phyloP scores from a whole-genome alignment of 92 coral and sea anemone species.

The Pocillopora grandis region DNA sequence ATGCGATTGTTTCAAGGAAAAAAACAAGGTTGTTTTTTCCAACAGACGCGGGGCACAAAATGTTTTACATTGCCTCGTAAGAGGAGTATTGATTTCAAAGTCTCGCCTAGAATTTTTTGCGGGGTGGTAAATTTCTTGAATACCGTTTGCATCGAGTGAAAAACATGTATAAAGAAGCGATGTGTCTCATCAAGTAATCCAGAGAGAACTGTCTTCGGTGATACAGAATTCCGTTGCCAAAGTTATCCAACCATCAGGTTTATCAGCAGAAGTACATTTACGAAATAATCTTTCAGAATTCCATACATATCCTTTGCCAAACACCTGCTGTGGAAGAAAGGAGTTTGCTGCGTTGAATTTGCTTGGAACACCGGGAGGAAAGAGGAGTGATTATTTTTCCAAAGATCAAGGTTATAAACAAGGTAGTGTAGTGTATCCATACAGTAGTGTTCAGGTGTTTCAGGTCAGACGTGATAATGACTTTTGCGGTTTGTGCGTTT shows the following conservation, averaged over 20 bases:
- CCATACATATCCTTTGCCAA: background rate
- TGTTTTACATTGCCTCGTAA: background rate
- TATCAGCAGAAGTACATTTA: conserved; percentile 21
- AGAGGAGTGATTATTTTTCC: too few species aligned
- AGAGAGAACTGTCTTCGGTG: background rate
- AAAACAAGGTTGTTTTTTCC: background rate
- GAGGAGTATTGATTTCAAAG: conserved; percentile 25
- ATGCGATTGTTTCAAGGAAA: background rate
- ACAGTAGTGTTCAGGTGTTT: too few species aligned
- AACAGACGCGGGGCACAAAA: background rate
- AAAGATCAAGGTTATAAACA: too few species aligned
- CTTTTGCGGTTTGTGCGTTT: too few species aligned
- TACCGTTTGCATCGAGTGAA: conserved; percentile 11
- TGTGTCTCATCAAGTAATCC: conserved; percentile 24
- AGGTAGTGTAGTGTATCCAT: too few species aligned
- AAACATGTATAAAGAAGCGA: background rate
- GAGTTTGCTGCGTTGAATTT: background rate
- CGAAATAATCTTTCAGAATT: conserved; percentile 14
- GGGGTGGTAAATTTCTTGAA: conserved; percentile 22
- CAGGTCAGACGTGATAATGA: too few species aligned
- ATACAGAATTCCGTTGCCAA: background rate
- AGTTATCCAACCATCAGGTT: background rate
- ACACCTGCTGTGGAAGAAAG: background rate
- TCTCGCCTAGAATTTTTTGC: conserved; percentile 28
- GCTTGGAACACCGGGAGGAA: background rate